phyloP scores from a whole-genome alignment of 35 echinoderm and acorn worm genomes.

The Lytechinus variegatus region DNA sequence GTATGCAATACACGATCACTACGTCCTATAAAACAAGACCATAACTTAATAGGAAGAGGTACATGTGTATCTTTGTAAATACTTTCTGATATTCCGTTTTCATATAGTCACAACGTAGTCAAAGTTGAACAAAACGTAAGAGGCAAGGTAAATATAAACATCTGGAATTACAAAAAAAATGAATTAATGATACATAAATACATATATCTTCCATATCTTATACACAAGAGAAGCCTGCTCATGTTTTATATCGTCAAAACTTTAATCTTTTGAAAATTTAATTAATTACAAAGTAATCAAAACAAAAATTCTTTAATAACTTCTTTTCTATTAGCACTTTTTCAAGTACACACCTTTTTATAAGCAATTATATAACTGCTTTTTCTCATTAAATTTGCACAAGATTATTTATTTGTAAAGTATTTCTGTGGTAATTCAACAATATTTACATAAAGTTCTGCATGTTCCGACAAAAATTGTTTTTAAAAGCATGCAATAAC shows the following conservation, averaged over 20 bases:
- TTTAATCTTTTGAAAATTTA: background rate
- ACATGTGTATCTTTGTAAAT: background rate
- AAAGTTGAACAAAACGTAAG: background rate
- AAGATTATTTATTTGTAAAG: background rate
- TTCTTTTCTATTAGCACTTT: background rate
- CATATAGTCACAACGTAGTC: background rate
- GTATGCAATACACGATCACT: background rate
- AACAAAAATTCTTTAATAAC: background rate
- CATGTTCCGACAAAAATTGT: background rate
- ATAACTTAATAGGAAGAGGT: background rate
- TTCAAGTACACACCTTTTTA: background rate
- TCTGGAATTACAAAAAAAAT: background rate
- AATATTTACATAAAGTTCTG: constrained; percentile 15
- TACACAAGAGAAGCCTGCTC: constrained; percentile 8
- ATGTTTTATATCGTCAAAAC: background rate
- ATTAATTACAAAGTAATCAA: background rate
- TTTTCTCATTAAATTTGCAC: background rate
- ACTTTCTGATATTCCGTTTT: background rate
- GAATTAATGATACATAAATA: background rate
- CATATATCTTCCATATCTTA: background rate
- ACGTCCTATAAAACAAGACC: background rate
- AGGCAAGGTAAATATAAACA: constrained; percentile 28
- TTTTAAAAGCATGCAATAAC: background rate
- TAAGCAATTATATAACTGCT: background rate
- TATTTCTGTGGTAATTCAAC: background rate